Base-by-base conservation (phyloP, 1,140 invertebrate genomes). In the Bacillus rossius region DNA sequence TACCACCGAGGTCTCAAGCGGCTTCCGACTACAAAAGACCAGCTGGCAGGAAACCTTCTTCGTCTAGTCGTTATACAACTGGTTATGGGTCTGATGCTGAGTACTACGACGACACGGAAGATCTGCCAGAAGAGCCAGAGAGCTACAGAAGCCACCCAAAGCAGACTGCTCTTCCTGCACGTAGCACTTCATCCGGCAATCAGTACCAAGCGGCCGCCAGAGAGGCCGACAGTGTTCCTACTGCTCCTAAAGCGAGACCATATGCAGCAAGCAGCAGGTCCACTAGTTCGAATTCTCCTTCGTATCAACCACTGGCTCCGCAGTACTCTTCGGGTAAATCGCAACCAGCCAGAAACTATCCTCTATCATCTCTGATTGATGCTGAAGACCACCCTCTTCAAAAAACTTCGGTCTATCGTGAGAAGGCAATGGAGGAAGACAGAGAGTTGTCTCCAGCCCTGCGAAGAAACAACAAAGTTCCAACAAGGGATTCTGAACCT, bases 51-150 rank as follows among this genome's bases (percentile, higher is more conserved):
- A 51, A 45, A 16, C 41, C 41, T n/a, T 23, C 26, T 14, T 17
- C 37, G 22, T 14, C 53, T 23, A 14, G n/a, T 8, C 41, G 53
- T n/a, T 23, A 55, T 17, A 16, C 37, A 17, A 25, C 20, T 2
- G 42, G 54, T 20, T 55, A 61, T 25, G 17, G 37, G 8, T 42
- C 54, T 50, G 57, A 62, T 16, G 20, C 59, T 23, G 67, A 70
- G 3, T 65, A 79, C 43, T 78, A 78, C 60, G 76, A 77, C 38
- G 78, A 80, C 52, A 74, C 78, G 34, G 72, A 78, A 47, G 75
- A 79, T 59, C 77, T 79, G 50, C 71, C 77, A 22, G 70, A 75
- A 13, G 65, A 65, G 5, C 57, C 70, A 29, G 47, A 49, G 13
- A 22, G 41, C 42, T 60, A 23, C 71, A 67, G 63, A 59, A 64